Evolutionary conservation across 2,113 vertebrate genomes (phyloP).

Genomic region (Dromas ardeola): DNA sequence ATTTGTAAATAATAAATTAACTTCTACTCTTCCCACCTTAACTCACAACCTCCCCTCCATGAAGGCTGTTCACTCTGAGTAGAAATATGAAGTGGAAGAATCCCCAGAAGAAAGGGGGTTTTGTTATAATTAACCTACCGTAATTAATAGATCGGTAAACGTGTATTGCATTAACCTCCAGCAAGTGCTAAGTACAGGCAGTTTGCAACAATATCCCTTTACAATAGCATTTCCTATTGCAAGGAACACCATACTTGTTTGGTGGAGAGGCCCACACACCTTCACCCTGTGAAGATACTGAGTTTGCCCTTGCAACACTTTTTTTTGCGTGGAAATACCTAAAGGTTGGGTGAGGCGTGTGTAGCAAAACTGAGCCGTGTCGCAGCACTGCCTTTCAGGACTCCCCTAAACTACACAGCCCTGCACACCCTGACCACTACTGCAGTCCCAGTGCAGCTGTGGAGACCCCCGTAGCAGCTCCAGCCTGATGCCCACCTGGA

Average conservation of each 20-base stretch:
- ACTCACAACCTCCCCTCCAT: not conserved
- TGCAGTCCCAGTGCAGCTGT: rapidly evolving
- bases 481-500: not conserved
- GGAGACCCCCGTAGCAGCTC: not conserved
- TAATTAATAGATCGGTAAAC: not conserved
- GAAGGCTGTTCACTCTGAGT: not conserved
- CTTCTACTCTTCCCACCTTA: not conserved
- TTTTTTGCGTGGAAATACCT: not conserved
- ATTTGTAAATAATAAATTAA: not conserved
- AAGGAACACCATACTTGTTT: not conserved
- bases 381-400: not conserved
- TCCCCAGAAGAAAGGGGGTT: not conserved
- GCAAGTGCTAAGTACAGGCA: not conserved
- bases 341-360: not conserved
- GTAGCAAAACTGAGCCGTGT: not conserved
- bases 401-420: not conserved
- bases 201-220: not conserved
- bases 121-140: not conserved
- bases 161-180: not conserved
- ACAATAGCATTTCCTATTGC: not conserved
- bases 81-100: not conserved
- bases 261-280: not conserved
- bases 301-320: not conserved
- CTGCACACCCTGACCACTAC: no score
- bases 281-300: not conserved